Evolutionary conservation across 1,140 invertebrate genomes (phyloP).

Genomic region (Diploscapter pachys): DNA sequence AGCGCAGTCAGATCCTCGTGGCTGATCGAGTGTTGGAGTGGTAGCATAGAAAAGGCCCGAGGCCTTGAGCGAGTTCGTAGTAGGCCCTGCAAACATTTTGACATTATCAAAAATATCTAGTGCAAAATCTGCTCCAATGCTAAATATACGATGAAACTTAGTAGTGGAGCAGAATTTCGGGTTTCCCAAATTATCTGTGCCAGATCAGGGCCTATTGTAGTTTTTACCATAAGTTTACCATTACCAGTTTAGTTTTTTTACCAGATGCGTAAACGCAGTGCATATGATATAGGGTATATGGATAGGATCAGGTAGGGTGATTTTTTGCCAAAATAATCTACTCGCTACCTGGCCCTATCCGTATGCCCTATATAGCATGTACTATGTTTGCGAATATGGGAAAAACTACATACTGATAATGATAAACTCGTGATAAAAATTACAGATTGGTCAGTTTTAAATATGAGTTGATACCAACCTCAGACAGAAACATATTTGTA

Average conservation of each 20-base stretch:
- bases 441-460: too few species aligned
- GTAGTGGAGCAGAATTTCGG: background rate
- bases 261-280: background rate
- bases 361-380: too few species aligned
- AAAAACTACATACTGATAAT: too few species aligned
- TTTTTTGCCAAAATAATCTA: too few species aligned
- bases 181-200: background rate
- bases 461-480: too few species aligned
- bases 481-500: too few species aligned
- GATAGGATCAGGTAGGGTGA: too few species aligned
- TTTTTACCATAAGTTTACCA: background rate
- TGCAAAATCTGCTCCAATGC: background rate
- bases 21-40: conserved; percentile 20
- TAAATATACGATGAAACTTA: background rate
- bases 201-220: background rate
- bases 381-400: too few species aligned
- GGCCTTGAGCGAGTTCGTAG: conserved; percentile 27
- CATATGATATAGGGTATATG: too few species aligned
- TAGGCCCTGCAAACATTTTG: conserved; percentile 28
- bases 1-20: conserved; percentile 25
- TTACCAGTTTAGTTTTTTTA: background rate
- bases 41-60: conserved; percentile 33
- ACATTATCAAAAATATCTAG: background rate
- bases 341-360: too few species aligned
- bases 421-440: too few species aligned